phyloP scores from a whole-genome alignment of 2,888 invertebrate genomes.

The Tigriopus californicus region DNA sequence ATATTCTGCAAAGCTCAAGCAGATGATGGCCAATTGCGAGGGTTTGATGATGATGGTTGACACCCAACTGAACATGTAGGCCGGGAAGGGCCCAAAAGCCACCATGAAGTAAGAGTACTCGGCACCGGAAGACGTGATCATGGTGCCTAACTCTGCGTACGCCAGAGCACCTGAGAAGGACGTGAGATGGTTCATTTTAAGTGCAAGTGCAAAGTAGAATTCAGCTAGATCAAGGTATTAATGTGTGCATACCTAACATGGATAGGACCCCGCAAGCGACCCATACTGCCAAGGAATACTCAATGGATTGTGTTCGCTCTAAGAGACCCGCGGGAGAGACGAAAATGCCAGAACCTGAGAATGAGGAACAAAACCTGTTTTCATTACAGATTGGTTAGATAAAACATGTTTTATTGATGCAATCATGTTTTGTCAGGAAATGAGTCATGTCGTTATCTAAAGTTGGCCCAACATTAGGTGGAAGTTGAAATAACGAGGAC shows the following conservation, averaged over 20 bases:
- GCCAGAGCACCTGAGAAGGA: constrained; percentile 55
- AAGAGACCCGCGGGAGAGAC: constrained; percentile 90
- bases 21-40: constrained; percentile 82
- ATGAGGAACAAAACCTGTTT: too few relatives aligned
- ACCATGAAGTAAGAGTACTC: constrained; percentile 93
- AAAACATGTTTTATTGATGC: too few relatives aligned
- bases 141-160: constrained; percentile 83
- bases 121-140: constrained; percentile 85
- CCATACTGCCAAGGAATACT: constrained; percentile 86
- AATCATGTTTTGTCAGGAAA: too few relatives aligned
- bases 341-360: constrained; percentile 89
- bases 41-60: constrained; percentile 80
- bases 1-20: constrained; percentile 79
- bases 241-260: constrained; percentile 49
- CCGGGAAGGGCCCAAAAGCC: constrained; percentile 75
- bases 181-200: not conserved
- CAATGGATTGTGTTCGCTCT: constrained; percentile 47
- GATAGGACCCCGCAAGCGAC: constrained; percentile 79
- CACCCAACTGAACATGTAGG: constrained; percentile 83
- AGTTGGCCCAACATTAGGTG: too few relatives aligned
- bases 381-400: too few relatives aligned
- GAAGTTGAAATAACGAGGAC: too few relatives aligned
- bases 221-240: not conserved
- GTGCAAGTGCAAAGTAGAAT: constrained; percentile 1
- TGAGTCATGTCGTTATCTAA: too few relatives aligned